Evolutionary conservation across 2,797 vertebrate species (phyloP), one percentile per base, ranked within the genome.

Genomic region (Myotis pilosus): DNA sequence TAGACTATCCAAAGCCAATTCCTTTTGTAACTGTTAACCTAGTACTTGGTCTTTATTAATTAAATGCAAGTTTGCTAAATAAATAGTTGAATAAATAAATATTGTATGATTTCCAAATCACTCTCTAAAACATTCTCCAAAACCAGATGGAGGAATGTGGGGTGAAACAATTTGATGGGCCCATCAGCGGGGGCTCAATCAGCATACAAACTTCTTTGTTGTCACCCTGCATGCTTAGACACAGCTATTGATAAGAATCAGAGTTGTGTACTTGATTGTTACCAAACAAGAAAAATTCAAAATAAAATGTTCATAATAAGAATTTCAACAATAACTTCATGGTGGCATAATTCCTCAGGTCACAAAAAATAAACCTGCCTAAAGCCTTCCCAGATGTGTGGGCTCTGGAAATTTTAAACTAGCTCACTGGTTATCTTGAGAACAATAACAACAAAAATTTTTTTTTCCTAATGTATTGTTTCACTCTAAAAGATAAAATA

Each of bases 401-500:
- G 38, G 6, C 47, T 8, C 30, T 17, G 28, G 17, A 36, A 22
- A 51, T 16, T 49, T 30, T 33, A 81, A 44, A 20, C 9, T 22
- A 1, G 68, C 10, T 62, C 44, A 16, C 17, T 36, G 20, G 19
- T 53, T 53, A 36, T 36, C 20, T 55, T 0, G n/a, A 79, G 51
- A 79, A 36, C n/a, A 23, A 36, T 33, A 44, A 28, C 38, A 72
- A 53, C 49, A 55, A 38, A 1, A 44, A 9, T 10, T 25, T 38
- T 25, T 38, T 60, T 80, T 20, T 23, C n/a, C 8, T 17, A 51
- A 85, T 57, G 19, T 41, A 92, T 78, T 74, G 69, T 51, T 95
- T 97, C 19, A 71, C 62, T 94, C 91, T 68, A 71, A 93, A 96
- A 60, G 55, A 85, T 78, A 92, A 95, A 95, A 85, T 53, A 80